Evolutionary conservation across 2,888 invertebrate species (phyloP).

Genomic region (Biston stratarius): DNA sequence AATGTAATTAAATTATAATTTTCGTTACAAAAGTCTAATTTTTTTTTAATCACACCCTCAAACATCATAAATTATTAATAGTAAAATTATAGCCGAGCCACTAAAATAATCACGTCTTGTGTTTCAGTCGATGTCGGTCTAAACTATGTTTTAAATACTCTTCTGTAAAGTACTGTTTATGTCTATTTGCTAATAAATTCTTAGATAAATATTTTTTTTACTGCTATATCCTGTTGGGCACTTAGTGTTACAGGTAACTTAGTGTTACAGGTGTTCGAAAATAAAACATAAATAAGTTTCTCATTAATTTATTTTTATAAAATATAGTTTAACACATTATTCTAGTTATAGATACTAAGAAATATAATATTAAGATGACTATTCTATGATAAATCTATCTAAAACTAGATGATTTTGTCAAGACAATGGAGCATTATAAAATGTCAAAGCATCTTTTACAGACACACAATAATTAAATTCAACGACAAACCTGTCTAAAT

Average conservation of each 20-base stretch:
- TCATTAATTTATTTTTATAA: slow-evolving; percentile 15
- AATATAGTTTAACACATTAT: slow-evolving; percentile 20
- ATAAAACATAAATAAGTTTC: not conserved
- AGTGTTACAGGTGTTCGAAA: not conserved
- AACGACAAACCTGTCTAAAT: not conserved
- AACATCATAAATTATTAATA: no score
- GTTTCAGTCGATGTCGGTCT: slow-evolving; percentile 22
- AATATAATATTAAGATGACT: slow-evolving; percentile 5
- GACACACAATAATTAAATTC: not conserved
- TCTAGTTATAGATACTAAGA: slow-evolving; percentile 9
- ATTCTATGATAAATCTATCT: slow-evolving; percentile 13
- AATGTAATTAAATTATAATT: no score
- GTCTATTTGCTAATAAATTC: slow-evolving; percentile 63
- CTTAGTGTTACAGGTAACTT: no score
- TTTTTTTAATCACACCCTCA: no score
- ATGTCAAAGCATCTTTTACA: not conserved
- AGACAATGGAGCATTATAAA: not conserved
- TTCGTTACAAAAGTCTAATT: no score
- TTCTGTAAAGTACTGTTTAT: slow-evolving; percentile 56
- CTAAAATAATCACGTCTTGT: not conserved
- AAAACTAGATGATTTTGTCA: slow-evolving; percentile 17
- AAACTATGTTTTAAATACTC: slow-evolving; percentile 36
- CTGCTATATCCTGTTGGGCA: not conserved
- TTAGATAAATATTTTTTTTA: slow-evolving; percentile 33
- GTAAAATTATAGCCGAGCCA: no score